These are phyloP conservation scores for Oxystoma pomonae DNA, from an alignment of 2,888 invertebrate species.

Conservation along the genomic window DNA sequence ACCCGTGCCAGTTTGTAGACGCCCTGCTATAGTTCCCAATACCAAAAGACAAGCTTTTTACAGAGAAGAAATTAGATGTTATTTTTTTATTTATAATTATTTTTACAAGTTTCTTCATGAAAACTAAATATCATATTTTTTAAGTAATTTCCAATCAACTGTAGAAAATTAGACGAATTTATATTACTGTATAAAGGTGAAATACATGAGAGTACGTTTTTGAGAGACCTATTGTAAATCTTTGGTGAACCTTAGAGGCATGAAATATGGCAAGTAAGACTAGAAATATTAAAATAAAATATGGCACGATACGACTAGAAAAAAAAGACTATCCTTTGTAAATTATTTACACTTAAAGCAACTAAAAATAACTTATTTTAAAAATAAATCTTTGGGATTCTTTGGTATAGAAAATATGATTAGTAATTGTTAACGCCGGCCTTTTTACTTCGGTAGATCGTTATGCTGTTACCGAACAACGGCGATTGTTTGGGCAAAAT, in stretches of 20 bases:
- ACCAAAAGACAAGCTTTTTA: not conserved
- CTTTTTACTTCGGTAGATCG: conserved; percentile 34
- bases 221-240: not conserved
- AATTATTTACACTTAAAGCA: not conserved
- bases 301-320: conserved; percentile 9
- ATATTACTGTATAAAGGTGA: no score
- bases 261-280: not conserved
- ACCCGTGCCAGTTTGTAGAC: no score
- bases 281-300: not conserved
- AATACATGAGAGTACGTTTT: not conserved
- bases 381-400: not conserved
- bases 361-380: not conserved
- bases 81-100: not conserved
- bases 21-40: not conserved
- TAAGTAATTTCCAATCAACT: no score
- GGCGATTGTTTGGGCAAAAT: conserved; percentile 25
- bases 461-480: conserved; percentile 39
- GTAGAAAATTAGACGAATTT: no score
- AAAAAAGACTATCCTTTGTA: not conserved
- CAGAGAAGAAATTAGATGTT: not conserved
- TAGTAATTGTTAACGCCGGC: conserved; percentile 16
- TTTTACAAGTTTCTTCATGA: not conserved
- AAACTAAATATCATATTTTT: not conserved
- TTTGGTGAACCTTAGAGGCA: not conserved
- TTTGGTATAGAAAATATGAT: not conserved